Evolutionary conservation across 2,888 invertebrate genomes (phyloP).

Genomic region (Herminia tarsipennalis): DNA sequence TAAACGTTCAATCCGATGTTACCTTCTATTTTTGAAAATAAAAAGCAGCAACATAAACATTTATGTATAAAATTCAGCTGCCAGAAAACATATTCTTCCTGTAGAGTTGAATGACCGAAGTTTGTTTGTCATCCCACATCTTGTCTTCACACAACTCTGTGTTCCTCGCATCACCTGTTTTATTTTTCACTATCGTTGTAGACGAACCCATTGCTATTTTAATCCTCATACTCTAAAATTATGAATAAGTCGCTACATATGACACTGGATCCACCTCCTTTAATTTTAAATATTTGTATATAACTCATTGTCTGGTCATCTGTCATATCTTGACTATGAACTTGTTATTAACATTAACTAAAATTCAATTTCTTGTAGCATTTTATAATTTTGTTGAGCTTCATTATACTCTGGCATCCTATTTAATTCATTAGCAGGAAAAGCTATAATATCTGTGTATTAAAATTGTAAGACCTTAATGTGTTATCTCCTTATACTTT

Average conservation of each 20-base stretch:
- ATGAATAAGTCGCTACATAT: slow-evolving; percentile 69
- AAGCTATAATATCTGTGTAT: slow-evolving; percentile 9
- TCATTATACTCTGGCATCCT: neutral
- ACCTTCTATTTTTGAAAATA: slow-evolving; percentile 26
- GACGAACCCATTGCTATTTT: slow-evolving; percentile 67
- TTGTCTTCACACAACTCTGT: slow-evolving; percentile 52
- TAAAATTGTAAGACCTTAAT: slow-evolving; percentile 15
- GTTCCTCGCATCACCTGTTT: slow-evolving; percentile 69
- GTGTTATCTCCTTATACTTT: slow-evolving; percentile 8
- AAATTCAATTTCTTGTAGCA: slow-evolving; percentile 23
- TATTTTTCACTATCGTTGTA: slow-evolving; percentile 72
- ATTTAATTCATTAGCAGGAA: slow-evolving; percentile 19
- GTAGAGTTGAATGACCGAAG: slow-evolving; percentile 64
- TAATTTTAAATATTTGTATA: slow-evolving; percentile 51
- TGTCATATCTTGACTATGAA: slow-evolving; percentile 31
- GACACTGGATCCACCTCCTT: slow-evolving; percentile 52
- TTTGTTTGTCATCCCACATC: slow-evolving; percentile 71
- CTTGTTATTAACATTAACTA: too few relatives aligned
- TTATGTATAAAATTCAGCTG: slow-evolving; percentile 42
- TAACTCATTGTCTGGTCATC: slow-evolving; percentile 29
- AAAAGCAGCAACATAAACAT: slow-evolving; percentile 40
- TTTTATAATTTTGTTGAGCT: neutral
- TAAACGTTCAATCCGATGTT: slow-evolving; percentile 16
- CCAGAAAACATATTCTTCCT: slow-evolving; percentile 53
- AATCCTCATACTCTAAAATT: slow-evolving; percentile 59